These are phyloP conservation scores for Drosophila hamatofila DNA, from an alignment of 2,888 invertebrate genomes.

Conservation along the genomic window DNA sequence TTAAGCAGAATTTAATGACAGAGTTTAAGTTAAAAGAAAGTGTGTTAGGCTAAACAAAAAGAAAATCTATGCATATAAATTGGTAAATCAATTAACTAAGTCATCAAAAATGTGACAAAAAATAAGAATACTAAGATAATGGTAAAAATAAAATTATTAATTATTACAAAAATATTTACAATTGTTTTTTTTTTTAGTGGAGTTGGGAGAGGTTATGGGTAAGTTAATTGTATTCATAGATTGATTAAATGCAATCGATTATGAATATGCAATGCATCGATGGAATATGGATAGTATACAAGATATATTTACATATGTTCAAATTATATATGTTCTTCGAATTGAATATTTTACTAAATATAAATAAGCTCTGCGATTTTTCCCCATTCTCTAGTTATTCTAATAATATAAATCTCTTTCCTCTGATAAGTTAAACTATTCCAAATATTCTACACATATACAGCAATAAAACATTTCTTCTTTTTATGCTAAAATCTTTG, in stretches of 20 bases:
- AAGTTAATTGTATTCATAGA: neutral
- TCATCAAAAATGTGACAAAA: slow-evolving; percentile 55
- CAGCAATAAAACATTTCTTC: too few relatives aligned
- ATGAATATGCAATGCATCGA: too few relatives aligned
- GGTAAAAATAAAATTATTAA: slow-evolving; percentile 60
- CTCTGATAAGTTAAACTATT: too few relatives aligned
- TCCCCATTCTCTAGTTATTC: too few relatives aligned
- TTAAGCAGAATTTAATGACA: slow-evolving; percentile 59
- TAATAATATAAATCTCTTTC: too few relatives aligned
- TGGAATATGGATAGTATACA: too few relatives aligned
- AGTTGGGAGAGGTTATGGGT: neutral
- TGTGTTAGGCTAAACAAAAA: slow-evolving; percentile 64
- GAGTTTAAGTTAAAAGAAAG: slow-evolving; percentile 61
- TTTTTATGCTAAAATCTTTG: too few relatives aligned
- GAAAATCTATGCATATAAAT: slow-evolving; percentile 55
- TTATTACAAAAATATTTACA: slow-evolving; percentile 5
- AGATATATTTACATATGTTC: too few relatives aligned
- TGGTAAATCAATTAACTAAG: slow-evolving; percentile 46
- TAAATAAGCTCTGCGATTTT: too few relatives aligned
- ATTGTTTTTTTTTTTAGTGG: neutral
- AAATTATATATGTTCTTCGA: too few relatives aligned
- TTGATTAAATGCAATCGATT: neutral
- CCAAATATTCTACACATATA: too few relatives aligned
- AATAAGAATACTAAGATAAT: slow-evolving; percentile 52
- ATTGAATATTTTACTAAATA: too few relatives aligned